Percentiles rank a stretch among this genome's conserved stretches.
Evolutionary conservation across 2,888 invertebrate species (phyloP).

Genomic region (Arctia plantaginis): DNA sequence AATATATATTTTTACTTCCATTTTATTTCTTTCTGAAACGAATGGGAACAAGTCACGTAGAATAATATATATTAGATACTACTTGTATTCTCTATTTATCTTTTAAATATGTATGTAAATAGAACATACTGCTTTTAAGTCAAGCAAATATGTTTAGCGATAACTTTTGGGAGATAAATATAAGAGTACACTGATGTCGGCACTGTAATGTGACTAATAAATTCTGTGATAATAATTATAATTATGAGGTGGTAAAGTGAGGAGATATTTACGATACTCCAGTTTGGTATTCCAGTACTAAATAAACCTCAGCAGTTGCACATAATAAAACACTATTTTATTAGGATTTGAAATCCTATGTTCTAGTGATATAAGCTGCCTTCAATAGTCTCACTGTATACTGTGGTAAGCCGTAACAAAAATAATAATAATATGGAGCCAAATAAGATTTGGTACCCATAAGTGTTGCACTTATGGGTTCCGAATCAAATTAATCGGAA

Average conservation of each 20-base stretch:
- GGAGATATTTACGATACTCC: neutral
- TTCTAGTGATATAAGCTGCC: neutral
- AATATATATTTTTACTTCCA: neutral
- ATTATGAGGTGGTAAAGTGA: neutral
- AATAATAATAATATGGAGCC: neutral
- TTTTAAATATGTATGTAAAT: neutral
- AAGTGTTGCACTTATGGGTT: neutral
- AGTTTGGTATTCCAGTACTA: neutral
- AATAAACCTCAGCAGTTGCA: neutral
- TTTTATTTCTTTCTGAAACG: neutral
- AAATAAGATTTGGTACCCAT: neutral
- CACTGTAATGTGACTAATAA: neutral
- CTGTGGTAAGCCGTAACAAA: neutral
- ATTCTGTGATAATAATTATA: neutral
- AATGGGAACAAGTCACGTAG: neutral
- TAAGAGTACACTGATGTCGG: neutral
- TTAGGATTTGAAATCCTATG: neutral
- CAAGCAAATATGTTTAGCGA: neutral
- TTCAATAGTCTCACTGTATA: neutral
- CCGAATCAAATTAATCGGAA: neutral
- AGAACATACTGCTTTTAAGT: neutral
- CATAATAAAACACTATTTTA: neutral
- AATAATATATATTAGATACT: neutral
- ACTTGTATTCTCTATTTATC: neutral
- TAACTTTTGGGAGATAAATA: conserved; percentile 3